Conservation (phyloP, 2,797 vertebrate species). For the Jordanella pulchra region DNA sequence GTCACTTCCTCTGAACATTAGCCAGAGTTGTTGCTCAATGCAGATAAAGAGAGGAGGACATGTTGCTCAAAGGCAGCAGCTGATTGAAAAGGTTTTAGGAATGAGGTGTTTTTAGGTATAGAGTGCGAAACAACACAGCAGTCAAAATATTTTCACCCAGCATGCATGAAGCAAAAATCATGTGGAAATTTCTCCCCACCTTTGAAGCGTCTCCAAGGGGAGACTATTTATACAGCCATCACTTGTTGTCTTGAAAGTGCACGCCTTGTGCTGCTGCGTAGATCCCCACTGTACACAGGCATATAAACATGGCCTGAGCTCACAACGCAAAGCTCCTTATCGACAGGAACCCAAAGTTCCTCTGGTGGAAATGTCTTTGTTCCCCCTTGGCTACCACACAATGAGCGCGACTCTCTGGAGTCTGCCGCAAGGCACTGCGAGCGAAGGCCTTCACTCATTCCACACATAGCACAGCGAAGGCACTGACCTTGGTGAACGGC, state of each 20-base stretch:
- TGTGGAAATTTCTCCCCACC: slow-evolving; percentile 66
- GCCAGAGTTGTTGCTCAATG: neutral
- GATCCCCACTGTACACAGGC: slow-evolving; percentile 74
- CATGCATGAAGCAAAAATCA: slow-evolving; percentile 48
- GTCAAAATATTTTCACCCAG: slow-evolving; percentile 16
- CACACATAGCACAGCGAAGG: slow-evolving; percentile 61
- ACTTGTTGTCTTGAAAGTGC: slow-evolving; percentile 78
- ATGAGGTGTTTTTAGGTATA: slow-evolving; percentile 10
- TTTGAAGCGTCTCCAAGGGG: slow-evolving; percentile 76
- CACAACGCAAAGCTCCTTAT: slow-evolving; percentile 79
- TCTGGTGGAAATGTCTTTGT: slow-evolving; percentile 85
- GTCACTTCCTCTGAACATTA: slow-evolving; percentile 13
- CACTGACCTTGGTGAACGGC: slow-evolving; percentile 67
- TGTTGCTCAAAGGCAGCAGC: neutral
- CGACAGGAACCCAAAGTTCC: slow-evolving; percentile 86
- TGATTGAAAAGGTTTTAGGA: slow-evolving; percentile 4
- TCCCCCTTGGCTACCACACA: slow-evolving; percentile 77
- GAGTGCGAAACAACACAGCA: slow-evolving; percentile 18
- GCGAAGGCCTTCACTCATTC: slow-evolving; percentile 72
- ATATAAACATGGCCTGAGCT: slow-evolving; percentile 74
- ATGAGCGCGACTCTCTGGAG: slow-evolving; percentile 82
- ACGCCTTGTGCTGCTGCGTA: slow-evolving; percentile 57
- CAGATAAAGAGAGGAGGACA: neutral
- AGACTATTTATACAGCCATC: slow-evolving; percentile 78
- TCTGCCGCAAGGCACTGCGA: slow-evolving; percentile 66